Conservation (phyloP, 2,888 invertebrate genomes). For the Crocallis elinguaria region DNA sequence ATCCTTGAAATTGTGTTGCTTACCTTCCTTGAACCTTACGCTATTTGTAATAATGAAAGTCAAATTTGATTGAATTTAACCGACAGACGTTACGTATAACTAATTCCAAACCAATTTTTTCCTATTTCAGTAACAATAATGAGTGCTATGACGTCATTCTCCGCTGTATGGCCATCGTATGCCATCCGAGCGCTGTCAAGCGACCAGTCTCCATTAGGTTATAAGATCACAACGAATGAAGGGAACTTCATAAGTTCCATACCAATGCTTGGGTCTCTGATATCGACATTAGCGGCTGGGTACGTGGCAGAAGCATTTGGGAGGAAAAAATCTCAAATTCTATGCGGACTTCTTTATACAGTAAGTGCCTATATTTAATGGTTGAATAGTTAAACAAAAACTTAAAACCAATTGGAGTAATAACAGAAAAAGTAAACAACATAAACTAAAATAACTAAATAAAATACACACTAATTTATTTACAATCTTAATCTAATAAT, state of each 20-base stretch:
- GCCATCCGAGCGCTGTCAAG: slow-evolving; percentile 40
- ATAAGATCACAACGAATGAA: slow-evolving; percentile 38
- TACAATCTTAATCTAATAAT: too few relatives aligned
- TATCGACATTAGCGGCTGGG: slow-evolving; percentile 35
- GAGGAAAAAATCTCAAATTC: slow-evolving; percentile 44
- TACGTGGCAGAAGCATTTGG: slow-evolving; percentile 46
- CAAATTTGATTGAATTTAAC: too few relatives aligned
- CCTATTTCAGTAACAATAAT: slow-evolving; percentile 43
- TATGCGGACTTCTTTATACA: slow-evolving; percentile 38
- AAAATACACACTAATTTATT: too few relatives aligned
- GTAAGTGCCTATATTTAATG: slow-evolving; percentile 36
- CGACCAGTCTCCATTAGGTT: slow-evolving; percentile 44
- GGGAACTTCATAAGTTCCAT: slow-evolving; percentile 47
- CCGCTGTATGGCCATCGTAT: slow-evolving; percentile 51
- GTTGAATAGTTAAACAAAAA: background rate
- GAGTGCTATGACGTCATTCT: slow-evolving; percentile 33
- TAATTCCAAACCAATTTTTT: too few relatives aligned
- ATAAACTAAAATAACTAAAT: too few relatives aligned
- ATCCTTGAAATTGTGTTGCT: too few relatives aligned
- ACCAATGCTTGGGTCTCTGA: slow-evolving; percentile 46
- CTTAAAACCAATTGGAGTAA: background rate
- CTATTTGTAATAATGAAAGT: too few relatives aligned
- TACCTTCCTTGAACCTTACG: too few relatives aligned
- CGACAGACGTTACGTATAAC: too few relatives aligned
- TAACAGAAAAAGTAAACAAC: too few relatives aligned